phyloP scores from a whole-genome alignment of 2,113 vertebrate genomes.

The Ochotona curzoniae region DNA sequence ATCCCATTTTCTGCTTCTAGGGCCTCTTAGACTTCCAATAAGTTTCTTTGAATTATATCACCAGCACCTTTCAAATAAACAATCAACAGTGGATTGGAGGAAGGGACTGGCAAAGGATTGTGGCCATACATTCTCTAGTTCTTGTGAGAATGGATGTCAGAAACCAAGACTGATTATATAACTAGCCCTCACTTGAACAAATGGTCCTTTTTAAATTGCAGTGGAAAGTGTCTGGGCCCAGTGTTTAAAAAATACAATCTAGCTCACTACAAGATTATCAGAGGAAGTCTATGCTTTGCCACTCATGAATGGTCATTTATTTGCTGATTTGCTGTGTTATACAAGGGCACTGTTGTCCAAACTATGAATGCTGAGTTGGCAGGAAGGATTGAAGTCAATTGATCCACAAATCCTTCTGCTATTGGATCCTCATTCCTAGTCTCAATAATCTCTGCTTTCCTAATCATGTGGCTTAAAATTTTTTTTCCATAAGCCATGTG shows the following conservation, averaged over 20 bases:
- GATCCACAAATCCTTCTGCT: neutral
- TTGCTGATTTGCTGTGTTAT: neutral
- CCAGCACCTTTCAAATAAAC: neutral
- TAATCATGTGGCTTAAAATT: neutral
- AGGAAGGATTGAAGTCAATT: neutral
- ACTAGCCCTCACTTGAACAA: neutral
- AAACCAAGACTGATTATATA: neutral
- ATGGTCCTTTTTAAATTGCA: neutral
- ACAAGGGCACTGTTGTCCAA: neutral
- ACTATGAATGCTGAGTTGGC: neutral
- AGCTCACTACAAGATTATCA: neutral
- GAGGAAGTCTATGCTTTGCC: neutral
- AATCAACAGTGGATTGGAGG: neutral
- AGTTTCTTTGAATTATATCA: neutral
- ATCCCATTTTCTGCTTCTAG: neutral
- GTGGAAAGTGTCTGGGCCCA: neutral
- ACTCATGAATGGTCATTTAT: neutral
- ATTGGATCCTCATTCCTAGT: neutral
- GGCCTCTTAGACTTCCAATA: neutral
- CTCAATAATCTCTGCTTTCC: neutral
- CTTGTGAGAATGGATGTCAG: neutral
- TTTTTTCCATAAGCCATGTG: neutral
- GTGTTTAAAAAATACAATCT: neutral
- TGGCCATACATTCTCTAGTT: neutral
- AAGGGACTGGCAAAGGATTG: neutral